Percentiles rank a stretch among this genome's conserved stretches.
Evolutionary conservation across 2,797 vertebrate species (phyloP).

Genomic region (Chaetophractus vellerosus): DNA sequence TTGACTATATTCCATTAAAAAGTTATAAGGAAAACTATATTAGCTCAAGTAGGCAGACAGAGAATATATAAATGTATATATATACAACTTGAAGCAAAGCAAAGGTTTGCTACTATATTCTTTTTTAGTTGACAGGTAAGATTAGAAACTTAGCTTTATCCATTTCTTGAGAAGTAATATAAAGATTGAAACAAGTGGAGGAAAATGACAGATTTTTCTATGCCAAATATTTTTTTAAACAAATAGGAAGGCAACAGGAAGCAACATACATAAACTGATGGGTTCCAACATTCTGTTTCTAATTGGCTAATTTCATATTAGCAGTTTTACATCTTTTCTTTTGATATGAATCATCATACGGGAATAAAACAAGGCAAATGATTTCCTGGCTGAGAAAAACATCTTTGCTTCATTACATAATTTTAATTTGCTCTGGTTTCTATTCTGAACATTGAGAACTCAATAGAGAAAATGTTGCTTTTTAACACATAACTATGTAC

Average conservation of each 20-base stretch:
- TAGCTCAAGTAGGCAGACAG: not conserved
- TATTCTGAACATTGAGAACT: conserved; percentile 75
- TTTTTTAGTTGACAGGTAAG: not conserved
- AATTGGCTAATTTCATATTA: conserved; percentile 82
- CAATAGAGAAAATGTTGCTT: conserved; percentile 76
- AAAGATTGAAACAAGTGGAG: conserved; percentile 25
- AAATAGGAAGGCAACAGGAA: conserved; percentile 72
- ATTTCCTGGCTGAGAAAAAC: conserved; percentile 79
- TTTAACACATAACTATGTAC: conserved; percentile 64
- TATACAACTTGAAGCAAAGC: not conserved
- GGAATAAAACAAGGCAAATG: conserved; percentile 80
- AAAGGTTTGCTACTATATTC: not conserved
- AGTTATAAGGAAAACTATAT: not conserved
- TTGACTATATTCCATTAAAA: not conserved
- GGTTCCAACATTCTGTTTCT: conserved; percentile 78
- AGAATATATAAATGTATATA: not conserved
- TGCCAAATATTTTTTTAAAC: conserved; percentile 66
- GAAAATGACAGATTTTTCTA: conserved; percentile 63
- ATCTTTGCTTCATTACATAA: conserved; percentile 82
- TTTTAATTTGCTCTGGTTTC: conserved; percentile 81
- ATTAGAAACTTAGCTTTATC: not conserved
- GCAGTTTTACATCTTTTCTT: conserved; percentile 79
- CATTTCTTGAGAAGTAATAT: conserved; percentile 16
- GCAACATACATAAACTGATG: conserved; percentile 62
- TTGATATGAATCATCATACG: conserved; percentile 75